Percentiles rank a stretch among this genome's conserved stretches.
phyloP scores from a whole-genome alignment of 2,113 vertebrate genomes.

The Grallaria varia region DNA sequence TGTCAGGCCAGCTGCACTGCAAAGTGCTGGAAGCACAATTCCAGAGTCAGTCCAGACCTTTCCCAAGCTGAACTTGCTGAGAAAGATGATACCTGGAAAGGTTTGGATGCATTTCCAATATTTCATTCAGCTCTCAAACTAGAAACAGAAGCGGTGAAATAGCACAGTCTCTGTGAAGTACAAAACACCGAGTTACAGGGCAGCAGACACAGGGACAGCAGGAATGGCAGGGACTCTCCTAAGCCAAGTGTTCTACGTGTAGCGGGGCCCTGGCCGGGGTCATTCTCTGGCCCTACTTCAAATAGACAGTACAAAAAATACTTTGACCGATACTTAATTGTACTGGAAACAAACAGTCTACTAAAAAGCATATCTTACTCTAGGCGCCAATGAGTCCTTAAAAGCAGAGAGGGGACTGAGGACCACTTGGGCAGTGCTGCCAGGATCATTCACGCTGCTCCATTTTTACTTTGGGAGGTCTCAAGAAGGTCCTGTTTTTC shows the following conservation, averaged over 20 bases:
- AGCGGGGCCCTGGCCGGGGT: slow-evolving; percentile 14
- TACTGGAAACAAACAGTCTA: slow-evolving; percentile 75
- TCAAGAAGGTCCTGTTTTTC: slow-evolving; percentile 94
- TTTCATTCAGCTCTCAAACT: slow-evolving; percentile 68
- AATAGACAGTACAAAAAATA: slow-evolving; percentile 76
- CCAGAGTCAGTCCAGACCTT: not conserved
- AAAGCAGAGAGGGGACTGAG: slow-evolving; percentile 58
- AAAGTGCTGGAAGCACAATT: not conserved
- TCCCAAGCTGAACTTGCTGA: not conserved
- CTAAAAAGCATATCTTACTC: slow-evolving; percentile 77
- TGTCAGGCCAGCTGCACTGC: not conserved
- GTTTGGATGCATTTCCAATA: slow-evolving; percentile 24
- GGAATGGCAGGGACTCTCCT: slow-evolving; percentile 24
- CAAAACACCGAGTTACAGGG: slow-evolving; percentile 77
- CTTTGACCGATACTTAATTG: slow-evolving; percentile 73
- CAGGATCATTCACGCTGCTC: slow-evolving; percentile 86
- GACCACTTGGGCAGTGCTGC: slow-evolving; percentile 24
- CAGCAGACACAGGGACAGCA: slow-evolving; percentile 61
- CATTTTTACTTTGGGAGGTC: slow-evolving; percentile 99
- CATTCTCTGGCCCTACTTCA: slow-evolving; percentile 63
- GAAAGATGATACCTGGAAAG: not conserved
- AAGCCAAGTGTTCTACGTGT: slow-evolving; percentile 55
- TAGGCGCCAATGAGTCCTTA: slow-evolving; percentile 78
- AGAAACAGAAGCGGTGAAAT: slow-evolving; percentile 52
- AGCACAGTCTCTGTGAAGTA: slow-evolving; percentile 71